Conservation (phyloP, 1,140 invertebrate genomes). For the Caenorhabditis inopinata region DNA sequence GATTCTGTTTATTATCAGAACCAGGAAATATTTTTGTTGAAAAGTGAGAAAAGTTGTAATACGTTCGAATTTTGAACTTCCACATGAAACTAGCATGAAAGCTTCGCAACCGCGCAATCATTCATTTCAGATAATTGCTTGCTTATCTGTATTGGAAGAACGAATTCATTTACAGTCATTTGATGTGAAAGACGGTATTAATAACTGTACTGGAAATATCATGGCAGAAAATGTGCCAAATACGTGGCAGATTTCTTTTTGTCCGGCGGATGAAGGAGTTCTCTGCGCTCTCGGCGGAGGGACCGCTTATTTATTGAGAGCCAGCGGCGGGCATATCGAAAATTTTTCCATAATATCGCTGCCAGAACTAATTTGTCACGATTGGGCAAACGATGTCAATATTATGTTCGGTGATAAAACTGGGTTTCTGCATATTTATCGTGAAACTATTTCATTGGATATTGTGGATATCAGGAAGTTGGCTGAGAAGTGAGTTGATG, state of each 20-base stretch:
- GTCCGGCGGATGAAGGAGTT: background rate
- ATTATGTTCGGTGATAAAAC: background rate
- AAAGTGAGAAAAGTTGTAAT: too few species aligned
- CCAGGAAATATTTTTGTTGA: too few species aligned
- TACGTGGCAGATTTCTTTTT: slow-evolving; percentile 5
- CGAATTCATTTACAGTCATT: slow-evolving; percentile 10
- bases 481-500: background rate
- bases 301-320: background rate
- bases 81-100: background rate
- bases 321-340: background rate
- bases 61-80: too few species aligned
- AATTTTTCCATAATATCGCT: background rate
- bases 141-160: slow-evolving; percentile 27
- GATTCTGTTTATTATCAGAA: too few species aligned
- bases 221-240: slow-evolving; percentile 1
- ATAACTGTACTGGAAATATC: slow-evolving; percentile 6
- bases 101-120: too few species aligned
- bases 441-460: slow-evolving; percentile 4
- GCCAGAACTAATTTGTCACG: background rate
- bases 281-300: background rate
- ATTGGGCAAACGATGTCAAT: slow-evolving; percentile 27
- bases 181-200: slow-evolving; percentile 13
- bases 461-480: slow-evolving; percentile 4
- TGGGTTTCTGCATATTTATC: background rate
- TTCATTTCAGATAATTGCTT: slow-evolving; percentile 19